Percentiles rank a stretch among this genome's conserved stretches.
Conservation (phyloP, 2,797 vertebrate species). For the Delichon dasypus region DNA sequence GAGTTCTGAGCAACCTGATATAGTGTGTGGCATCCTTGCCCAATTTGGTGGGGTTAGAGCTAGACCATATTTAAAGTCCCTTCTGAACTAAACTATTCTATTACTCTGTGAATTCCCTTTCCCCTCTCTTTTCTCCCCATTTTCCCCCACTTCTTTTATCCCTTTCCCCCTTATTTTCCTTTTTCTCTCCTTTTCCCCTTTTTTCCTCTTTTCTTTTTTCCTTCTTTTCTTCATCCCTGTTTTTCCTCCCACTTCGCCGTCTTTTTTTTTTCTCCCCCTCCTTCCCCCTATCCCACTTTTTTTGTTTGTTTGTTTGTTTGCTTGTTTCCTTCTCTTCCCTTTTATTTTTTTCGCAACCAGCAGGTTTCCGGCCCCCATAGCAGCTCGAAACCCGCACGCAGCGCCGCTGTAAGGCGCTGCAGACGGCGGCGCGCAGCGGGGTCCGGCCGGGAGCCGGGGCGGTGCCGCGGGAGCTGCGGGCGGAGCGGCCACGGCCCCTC, state of each 20-base stretch:
- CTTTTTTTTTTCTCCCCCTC: no score
- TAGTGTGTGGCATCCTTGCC: neutral
- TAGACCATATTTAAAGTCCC: neutral
- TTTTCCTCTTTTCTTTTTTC: neutral
- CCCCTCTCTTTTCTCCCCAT: neutral
- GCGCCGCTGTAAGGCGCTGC: neutral
- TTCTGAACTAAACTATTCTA: neutral
- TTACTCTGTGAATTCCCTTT: neutral
- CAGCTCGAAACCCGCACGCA: rapidly evolving
- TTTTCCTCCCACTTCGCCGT: no score
- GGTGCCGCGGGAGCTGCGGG: neutral
- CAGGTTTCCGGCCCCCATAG: neutral
- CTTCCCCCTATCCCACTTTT: no score
- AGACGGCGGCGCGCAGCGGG: no score
- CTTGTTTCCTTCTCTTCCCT: no score
- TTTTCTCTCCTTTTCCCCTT: neutral
- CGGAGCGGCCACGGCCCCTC: neutral
- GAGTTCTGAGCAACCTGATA: neutral
- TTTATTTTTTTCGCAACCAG: no score
- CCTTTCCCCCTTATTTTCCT: neutral
- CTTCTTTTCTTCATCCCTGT: rapidly evolving
- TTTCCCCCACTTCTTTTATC: neutral
- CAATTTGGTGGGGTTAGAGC: neutral
- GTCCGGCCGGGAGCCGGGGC: neutral
- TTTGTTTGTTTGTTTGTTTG: neutral